Evolutionary conservation across 2,797 vertebrate species (phyloP).

Genomic region (Argyrosomus regius): DNA sequence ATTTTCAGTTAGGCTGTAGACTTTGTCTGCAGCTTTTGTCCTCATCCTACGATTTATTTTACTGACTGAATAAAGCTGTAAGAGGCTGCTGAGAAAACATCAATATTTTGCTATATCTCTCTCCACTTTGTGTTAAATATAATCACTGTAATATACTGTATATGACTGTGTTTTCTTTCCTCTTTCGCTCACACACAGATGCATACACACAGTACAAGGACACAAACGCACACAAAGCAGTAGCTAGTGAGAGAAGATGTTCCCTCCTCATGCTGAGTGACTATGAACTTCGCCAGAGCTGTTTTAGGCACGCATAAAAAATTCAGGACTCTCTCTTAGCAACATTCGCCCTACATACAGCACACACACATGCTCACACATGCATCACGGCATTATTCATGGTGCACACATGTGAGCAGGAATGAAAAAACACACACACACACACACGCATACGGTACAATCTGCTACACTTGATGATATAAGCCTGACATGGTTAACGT

Average conservation of each 20-base stretch:
- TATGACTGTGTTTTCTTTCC: neutral
- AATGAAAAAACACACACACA: slow-evolving; percentile 38
- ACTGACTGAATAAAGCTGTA: neutral
- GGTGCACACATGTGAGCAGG: slow-evolving; percentile 59
- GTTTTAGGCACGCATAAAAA: slow-evolving; percentile 83
- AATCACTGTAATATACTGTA: slow-evolving; percentile 18
- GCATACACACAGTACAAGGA: neutral
- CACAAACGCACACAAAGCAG: slow-evolving; percentile 33
- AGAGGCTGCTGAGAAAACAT: neutral
- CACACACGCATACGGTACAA: slow-evolving; percentile 13
- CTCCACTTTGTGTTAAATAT: neutral
- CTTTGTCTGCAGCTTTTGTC: slow-evolving; percentile 6
- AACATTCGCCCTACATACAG: slow-evolving; percentile 82
- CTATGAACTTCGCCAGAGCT: slow-evolving; percentile 74
- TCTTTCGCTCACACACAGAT: slow-evolving; percentile 1
- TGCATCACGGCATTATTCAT: slow-evolving; percentile 69
- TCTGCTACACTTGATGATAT: slow-evolving; percentile 29
- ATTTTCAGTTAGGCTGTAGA: neutral
- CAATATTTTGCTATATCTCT: neutral
- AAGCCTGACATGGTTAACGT: slow-evolving; percentile 39
- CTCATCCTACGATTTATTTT: neutral
- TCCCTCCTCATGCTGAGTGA: slow-evolving; percentile 62
- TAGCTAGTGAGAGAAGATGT: slow-evolving; percentile 62
- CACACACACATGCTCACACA: slow-evolving; percentile 62
- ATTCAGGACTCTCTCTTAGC: slow-evolving; percentile 80